A percentile compares a stretch with the other conserved stretches of the same genome.
Evolutionary conservation across 2,888 invertebrate species (phyloP).

Genomic region (Phanerotoma sp.): DNA sequence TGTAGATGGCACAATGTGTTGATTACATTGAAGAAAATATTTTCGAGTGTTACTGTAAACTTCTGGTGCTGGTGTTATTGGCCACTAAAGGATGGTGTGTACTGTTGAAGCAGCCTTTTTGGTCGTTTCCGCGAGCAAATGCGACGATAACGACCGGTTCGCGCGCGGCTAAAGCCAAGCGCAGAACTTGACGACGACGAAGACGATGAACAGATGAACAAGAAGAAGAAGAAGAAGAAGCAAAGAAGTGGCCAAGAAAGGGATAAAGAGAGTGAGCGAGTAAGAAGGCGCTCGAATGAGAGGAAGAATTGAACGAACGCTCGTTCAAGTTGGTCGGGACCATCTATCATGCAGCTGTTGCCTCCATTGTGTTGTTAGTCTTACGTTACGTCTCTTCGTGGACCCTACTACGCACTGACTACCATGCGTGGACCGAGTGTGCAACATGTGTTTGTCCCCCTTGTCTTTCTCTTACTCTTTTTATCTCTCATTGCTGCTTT

Average conservation of each 20-base stretch:
- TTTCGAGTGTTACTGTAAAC: constrained; percentile 48
- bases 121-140: constrained; percentile 8
- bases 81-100: neutral
- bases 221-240: constrained; percentile 22
- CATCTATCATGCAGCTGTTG: constrained; percentile 56
- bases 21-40: too few species aligned
- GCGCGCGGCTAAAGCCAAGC: constrained; percentile 34
- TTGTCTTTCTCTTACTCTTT: constrained; percentile 22
- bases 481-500: constrained; percentile 17
- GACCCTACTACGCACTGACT: constrained; percentile 25
- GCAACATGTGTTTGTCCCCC: constrained; percentile 53
- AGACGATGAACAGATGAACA: constrained; percentile 23
- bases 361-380: constrained; percentile 57
- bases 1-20: too few species aligned
- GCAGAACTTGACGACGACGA: constrained; percentile 20
- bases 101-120: constrained; percentile 2
- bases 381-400: constrained; percentile 50
- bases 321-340: constrained; percentile 38
- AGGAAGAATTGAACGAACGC: constrained; percentile 24
- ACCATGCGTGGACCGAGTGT: constrained; percentile 42
- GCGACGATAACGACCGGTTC: constrained; percentile 51
- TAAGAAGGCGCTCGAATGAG: constrained; percentile 17
- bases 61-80: constrained; percentile 9
- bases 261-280: too few species aligned
- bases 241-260: neutral